Conservation (phyloP, 2,113 vertebrate species). For the Nyctibius bracteatus region DNA sequence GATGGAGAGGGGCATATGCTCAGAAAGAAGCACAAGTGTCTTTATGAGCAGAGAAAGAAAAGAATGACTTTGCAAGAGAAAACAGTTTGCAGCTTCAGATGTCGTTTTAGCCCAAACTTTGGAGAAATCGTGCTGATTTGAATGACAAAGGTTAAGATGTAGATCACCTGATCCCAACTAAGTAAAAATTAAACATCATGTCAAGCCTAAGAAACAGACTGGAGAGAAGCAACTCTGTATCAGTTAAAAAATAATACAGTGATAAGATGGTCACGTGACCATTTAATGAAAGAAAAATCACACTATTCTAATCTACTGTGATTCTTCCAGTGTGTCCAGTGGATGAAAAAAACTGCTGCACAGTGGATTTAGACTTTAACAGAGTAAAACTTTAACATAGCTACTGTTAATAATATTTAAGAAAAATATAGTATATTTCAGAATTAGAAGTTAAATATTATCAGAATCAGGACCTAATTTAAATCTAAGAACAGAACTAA, state of each 20-base stretch:
- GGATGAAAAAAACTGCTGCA: neutral
- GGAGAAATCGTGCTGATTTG: neutral
- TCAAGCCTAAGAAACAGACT: neutral
- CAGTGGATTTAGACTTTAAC: neutral
- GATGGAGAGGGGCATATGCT: neutral
- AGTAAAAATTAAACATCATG: neutral
- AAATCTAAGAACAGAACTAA: neutral
- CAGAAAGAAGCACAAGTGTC: neutral
- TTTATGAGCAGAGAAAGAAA: neutral
- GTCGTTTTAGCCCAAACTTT: neutral
- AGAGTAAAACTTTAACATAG: neutral
- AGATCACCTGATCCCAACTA: neutral
- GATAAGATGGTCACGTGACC: neutral
- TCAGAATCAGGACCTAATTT: neutral
- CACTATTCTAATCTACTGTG: neutral
- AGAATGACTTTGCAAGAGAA: neutral
- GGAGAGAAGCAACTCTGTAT: neutral
- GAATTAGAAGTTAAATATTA: neutral
- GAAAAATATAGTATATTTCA: neutral
- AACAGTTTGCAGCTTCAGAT: neutral
- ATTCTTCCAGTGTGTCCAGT: neutral
- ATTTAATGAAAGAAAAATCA: neutral
- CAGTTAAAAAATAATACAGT: neutral
- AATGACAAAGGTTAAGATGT: neutral
- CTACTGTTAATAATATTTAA: neutral